Percentiles rank a stretch among this genome's conserved stretches.
phyloP scores from a whole-genome alignment of 2,888 invertebrate species.

The Hemicrepidius hirtus region DNA sequence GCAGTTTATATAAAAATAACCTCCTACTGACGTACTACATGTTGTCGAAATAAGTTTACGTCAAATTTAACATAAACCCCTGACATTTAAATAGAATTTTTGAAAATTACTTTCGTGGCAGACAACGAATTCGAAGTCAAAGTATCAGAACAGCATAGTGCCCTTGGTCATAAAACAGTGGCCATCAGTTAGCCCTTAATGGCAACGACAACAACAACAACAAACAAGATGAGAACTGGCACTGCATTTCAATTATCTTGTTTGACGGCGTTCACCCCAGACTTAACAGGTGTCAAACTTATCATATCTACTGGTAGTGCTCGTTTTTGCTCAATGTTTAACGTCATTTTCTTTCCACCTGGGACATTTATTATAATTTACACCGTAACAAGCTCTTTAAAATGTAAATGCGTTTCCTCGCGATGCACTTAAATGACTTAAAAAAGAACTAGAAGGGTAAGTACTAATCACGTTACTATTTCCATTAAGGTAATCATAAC shows the following conservation, averaged over 20 bases:
- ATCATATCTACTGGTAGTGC: conserved; percentile 25
- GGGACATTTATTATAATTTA: conserved; percentile 20
- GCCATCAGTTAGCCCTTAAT: conserved; percentile 22
- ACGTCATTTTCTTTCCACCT: conserved; percentile 26
- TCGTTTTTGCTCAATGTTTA: conserved; percentile 24
- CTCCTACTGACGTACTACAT: no score
- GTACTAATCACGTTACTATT: conserved; percentile 15
- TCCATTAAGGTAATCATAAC: conserved; percentile 30
- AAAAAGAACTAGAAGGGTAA: conserved; percentile 27
- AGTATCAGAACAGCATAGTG: neutral
- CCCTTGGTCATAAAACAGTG: conserved; percentile 27
- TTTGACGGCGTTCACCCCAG: conserved; percentile 31
- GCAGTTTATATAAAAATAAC: neutral
- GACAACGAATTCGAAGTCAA: neutral
- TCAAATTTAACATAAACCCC: conserved; percentile 18
- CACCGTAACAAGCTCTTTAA: conserved; percentile 24
- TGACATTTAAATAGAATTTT: conserved; percentile 16
- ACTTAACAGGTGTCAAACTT: conserved; percentile 28
- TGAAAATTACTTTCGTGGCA: neutral
- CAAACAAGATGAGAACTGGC: conserved; percentile 19
- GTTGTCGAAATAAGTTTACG: neutral
- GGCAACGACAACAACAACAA: conserved; percentile 23
- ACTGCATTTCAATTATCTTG: conserved; percentile 24
- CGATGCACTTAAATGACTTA: conserved; percentile 19
- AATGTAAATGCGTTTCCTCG: conserved; percentile 25